These are phyloP conservation scores for Elaphurus davidianus DNA, from an alignment of 2,113 vertebrate species.

Conservation along the genomic window DNA sequence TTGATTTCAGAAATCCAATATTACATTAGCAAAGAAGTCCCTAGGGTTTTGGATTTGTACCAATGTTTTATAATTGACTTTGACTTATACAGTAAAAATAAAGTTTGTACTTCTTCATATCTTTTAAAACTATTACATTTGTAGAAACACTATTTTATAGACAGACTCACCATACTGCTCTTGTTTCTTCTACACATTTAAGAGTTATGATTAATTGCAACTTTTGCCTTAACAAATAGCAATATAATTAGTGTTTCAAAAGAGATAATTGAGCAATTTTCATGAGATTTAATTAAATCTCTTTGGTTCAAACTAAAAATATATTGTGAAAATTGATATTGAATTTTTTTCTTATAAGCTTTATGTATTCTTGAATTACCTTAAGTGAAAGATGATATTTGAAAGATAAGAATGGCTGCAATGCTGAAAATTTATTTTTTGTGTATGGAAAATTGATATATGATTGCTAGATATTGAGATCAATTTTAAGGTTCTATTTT, in stretches of 20 bases:
- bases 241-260: not conserved
- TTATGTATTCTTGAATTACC: conserved; percentile 38
- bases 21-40: not conserved
- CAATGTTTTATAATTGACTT: not conserved
- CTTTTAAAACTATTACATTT: not conserved
- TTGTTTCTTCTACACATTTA: not conserved
- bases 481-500: conserved; percentile 5
- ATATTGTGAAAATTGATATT: conserved; percentile 56
- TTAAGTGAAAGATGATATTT: conserved; percentile 40
- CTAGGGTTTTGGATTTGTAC: not conserved
- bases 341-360: conserved; percentile 64
- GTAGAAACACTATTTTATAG: not conserved
- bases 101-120: not conserved
- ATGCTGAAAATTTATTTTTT: conserved; percentile 18
- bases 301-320: conserved; percentile 2
- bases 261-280: not conserved
- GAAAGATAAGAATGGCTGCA: conserved; percentile 66
- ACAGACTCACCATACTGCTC: not conserved
- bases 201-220: not conserved
- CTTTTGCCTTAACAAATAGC: not conserved
- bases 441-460: not conserved
- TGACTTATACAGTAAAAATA: not conserved
- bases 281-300: not conserved
- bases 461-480: not conserved
- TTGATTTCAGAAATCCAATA: conserved; percentile 7